A percentile compares a stretch with the other conserved stretches of the same genome.
These are phyloP conservation scores for Peromyscus leucopus DNA, from an alignment of 2,113 vertebrate species.

Conservation along the genomic window DNA sequence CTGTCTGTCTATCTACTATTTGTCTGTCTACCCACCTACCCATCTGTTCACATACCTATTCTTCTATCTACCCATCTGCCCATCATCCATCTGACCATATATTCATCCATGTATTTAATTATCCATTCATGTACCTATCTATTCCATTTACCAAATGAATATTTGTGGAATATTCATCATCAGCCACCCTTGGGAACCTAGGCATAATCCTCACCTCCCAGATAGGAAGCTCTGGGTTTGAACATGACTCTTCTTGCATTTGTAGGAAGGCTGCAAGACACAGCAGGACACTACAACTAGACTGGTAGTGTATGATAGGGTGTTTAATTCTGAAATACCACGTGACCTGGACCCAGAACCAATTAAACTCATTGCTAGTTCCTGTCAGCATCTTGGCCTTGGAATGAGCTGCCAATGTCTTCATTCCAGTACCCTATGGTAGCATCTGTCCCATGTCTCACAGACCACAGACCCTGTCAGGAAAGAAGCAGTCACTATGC, in stretches of 20 bases:
- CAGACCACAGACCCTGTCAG: not conserved
- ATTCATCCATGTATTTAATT: not conserved
- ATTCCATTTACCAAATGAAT: not conserved
- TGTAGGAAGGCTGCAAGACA: accelerated
- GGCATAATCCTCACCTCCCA: accelerated
- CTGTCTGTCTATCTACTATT: not conserved
- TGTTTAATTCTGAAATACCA: not conserved
- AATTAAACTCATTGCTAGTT: not conserved
- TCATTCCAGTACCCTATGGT: not conserved
- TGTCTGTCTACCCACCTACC: not conserved
- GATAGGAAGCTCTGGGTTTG: accelerated
- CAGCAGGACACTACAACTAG: accelerated
- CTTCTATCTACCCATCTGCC: too few species aligned
- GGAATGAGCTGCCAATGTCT: not conserved
- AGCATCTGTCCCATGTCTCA: too few species aligned
- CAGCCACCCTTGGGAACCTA: not conserved
- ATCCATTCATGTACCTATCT: not conserved
- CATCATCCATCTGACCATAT: too few species aligned
- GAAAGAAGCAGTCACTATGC: not conserved
- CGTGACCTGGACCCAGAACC: not conserved
- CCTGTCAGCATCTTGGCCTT: not conserved
- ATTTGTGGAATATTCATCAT: not conserved
- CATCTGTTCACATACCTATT: not conserved
- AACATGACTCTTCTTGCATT: not conserved
- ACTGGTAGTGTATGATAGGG: accelerated